These are phyloP conservation scores for Sinelater perroti DNA, from an alignment of 2,888 invertebrate genomes.

Conservation along the genomic window DNA sequence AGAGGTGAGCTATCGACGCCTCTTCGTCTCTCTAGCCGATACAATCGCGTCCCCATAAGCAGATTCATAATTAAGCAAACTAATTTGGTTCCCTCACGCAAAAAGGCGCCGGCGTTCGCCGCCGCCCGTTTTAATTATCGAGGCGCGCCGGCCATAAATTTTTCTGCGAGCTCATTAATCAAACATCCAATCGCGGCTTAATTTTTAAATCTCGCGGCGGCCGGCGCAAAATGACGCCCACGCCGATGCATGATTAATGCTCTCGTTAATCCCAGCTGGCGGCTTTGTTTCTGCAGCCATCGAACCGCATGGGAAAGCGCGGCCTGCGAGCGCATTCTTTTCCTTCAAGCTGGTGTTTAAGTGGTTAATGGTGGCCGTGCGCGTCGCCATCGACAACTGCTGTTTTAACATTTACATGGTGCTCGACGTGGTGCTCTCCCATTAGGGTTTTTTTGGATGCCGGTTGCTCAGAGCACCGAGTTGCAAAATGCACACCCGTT, in stretches of 20 bases:
- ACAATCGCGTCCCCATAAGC: background rate
- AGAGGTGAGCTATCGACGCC: conserved; percentile 77
- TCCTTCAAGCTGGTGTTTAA: background rate
- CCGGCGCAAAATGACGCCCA: conserved; percentile 20
- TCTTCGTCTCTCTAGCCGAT: too few relatives aligned
- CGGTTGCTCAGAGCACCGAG: too few relatives aligned
- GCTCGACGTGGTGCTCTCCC: background rate
- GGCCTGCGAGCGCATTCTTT: conserved; percentile 3
- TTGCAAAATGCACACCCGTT: too few relatives aligned
- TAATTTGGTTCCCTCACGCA: conserved; percentile 5
- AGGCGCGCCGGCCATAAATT: conserved; percentile 8
- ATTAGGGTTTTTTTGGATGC: conserved; percentile 3
- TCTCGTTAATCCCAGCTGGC: conserved; percentile 8
- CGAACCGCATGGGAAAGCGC: conserved; percentile 9
- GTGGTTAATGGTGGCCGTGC: conserved; percentile 6
- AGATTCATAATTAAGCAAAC: too few relatives aligned
- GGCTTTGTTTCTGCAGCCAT: conserved; percentile 3
- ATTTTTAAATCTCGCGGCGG: conserved; percentile 13
- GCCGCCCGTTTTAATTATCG: conserved; percentile 37
- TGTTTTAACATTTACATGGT: background rate
- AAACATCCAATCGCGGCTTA: conserved; percentile 32
- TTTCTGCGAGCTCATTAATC: conserved; percentile 28
- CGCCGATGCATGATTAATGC: conserved; percentile 18
- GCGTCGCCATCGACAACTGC: conserved; percentile 1
- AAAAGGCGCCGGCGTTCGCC: too few relatives aligned